These are phyloP conservation scores for Danio kyathit DNA, from an alignment of 2,797 vertebrate species.

Conservation along the genomic window DNA sequence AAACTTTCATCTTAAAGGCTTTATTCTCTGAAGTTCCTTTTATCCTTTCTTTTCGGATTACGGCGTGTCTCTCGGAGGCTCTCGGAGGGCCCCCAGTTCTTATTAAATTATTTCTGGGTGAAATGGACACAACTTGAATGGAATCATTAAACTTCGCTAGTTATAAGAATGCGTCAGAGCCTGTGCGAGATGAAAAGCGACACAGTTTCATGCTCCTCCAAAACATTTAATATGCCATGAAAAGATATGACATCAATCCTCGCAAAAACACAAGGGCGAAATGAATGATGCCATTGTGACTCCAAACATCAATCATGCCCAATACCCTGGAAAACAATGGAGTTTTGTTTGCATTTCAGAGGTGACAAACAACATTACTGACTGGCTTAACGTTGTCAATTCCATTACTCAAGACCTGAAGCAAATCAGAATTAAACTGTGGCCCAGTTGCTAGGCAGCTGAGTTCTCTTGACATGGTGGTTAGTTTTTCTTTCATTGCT, in stretches of 20 bases:
- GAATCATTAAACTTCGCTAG: constrained; percentile 90
- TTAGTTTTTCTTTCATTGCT: constrained; percentile 99
- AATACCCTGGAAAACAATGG: constrained; percentile 93
- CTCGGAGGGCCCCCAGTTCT: constrained; percentile 80
- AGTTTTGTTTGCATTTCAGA: constrained; percentile 99
- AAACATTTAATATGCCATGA: constrained; percentile 95
- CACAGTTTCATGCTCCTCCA: constrained; percentile 85
- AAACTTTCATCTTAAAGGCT: constrained; percentile 76
- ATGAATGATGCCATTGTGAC: constrained; percentile 98
- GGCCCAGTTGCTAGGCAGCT: constrained; percentile 98
- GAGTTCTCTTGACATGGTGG: constrained; percentile 99
- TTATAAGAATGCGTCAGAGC: constrained; percentile 80
- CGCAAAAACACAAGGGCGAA: constrained; percentile 92
- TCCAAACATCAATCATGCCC: constrained; percentile 93
- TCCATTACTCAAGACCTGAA: constrained; percentile 98
- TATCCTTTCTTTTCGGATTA: constrained; percentile 79
- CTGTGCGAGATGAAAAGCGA: constrained; percentile 86
- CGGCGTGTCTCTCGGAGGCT: constrained; percentile 78
- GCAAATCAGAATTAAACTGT: constrained; percentile 99
- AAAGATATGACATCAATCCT: constrained; percentile 99
- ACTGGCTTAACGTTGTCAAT: constrained; percentile 98
- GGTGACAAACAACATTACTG: constrained; percentile 99
- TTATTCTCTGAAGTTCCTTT: constrained; percentile 78
- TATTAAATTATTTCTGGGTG: constrained; percentile 93
- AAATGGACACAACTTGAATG: constrained; percentile 84